These are phyloP conservation scores for Clarias batrachus DNA, from an alignment of 2,113 vertebrate species.

Conservation along the genomic window DNA sequence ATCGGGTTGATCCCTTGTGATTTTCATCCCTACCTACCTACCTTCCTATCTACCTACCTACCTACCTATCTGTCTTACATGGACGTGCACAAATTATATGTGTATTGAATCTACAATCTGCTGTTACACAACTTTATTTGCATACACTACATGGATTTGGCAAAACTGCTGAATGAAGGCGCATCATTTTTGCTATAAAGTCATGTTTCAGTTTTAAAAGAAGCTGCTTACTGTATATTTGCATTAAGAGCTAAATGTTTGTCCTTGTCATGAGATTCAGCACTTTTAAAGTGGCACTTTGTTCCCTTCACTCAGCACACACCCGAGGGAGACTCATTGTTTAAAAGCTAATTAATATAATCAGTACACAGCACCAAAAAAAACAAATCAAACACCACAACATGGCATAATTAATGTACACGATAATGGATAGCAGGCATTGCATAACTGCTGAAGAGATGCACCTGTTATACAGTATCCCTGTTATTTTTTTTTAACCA, in stretches of 20 bases:
- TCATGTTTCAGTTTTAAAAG: not conserved
- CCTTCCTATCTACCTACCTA: no score
- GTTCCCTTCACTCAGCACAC: not conserved
- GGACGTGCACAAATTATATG: no score
- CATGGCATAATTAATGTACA: not conserved
- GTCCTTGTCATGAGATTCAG: not conserved
- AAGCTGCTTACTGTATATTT: not conserved
- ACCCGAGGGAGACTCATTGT: not conserved
- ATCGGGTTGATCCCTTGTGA: no score
- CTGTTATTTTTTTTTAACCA: slow-evolving; percentile 28
- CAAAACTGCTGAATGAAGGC: not conserved
- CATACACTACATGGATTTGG: not conserved
- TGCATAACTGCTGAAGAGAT: not conserved
- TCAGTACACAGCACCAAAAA: slow-evolving; percentile 8
- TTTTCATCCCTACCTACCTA: no score
- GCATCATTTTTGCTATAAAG: not conserved
- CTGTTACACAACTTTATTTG: not conserved
- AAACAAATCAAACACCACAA: not conserved
- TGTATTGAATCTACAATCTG: not conserved
- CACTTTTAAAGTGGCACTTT: not conserved
- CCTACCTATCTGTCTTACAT: not conserved
- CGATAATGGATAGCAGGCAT: slow-evolving; percentile 1
- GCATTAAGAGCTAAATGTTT: not conserved
- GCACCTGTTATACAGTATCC: slow-evolving; percentile 19
- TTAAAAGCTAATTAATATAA: not conserved